Base-by-base conservation (phyloP, 35 echinoderm and acorn worm genomes). In the Hemicentrotus pulcherrimus region DNA sequence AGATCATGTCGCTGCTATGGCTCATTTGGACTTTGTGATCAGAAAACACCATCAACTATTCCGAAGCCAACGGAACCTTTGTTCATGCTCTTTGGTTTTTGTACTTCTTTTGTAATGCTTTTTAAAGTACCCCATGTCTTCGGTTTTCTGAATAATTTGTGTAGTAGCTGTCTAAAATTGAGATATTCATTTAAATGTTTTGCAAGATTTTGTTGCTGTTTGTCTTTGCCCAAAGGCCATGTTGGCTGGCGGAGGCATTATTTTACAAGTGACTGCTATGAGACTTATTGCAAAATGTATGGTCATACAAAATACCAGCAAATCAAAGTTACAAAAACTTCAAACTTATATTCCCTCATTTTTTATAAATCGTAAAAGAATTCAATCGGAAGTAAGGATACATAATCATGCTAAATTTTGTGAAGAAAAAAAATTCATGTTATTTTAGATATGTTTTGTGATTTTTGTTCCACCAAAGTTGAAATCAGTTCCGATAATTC, bases 11-110 rank as follows among this genome's bases (percentile, higher is more conserved):
- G 28, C 45, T 15, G 30, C 45, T 52, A 30, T 31, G 48, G 13
- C 30, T 31, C 30, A 30, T 50, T 46, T 93, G 91, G 91, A 93
- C 91, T 93, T 93, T 93, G 91, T 46, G 91, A 93, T 50, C 88
- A 90, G 15, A 18, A 30, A 41, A 0, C 19, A 13, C 12, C 32
- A 90, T 41, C 88, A 0, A 41, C 46, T 9, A 32, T 90, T 47
- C 88, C 88, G 28, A 78, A 78, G 65, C 65, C 65, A 78, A 28
- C 65, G n/a, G n/a, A 78, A 78, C 28, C 22, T 78, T 78, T 22
- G 6, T 78, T 10, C 50, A 14, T 55, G 48, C 50, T 78, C 65
- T n/a, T 78, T 22, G 65, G n/a, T 78, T 78, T 78, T 78, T 78
- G 65, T 78, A 78, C 65, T 78, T 22, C 65, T 78, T n/a, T 78